Base-by-base conservation (phyloP, 2,888 invertebrate genomes). In the Latrodectus elegans region DNA sequence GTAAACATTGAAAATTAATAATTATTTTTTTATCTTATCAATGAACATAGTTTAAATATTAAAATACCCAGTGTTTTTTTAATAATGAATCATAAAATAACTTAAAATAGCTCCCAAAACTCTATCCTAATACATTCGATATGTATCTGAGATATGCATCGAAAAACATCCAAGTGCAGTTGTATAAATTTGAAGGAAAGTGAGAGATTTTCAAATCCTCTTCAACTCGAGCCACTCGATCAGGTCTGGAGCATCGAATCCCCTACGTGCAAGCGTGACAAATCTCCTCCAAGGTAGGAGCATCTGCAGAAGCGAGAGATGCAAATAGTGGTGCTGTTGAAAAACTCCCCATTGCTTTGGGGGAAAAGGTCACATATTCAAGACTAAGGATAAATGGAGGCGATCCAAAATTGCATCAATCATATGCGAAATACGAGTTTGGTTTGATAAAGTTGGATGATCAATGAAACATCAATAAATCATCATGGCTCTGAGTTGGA, bases 401-500 rank as follows among this genome's bases (percentile, higher is more conserved):
- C 53, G 53, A 76, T n/a, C 38, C 75, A 82, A 70, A 55, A 74
- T 65, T 64, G 67, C 75, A 82, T 82, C 82, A 75, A 82, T 82
- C 82, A 82, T 82, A 82, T 75, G 82, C 75, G 82, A 82, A 82
- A 82, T 82, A 75, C 75, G 82, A 82, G 74, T 82, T 74, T 51
- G 17, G 67, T 49, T 64, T 60, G 82, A 82, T 82, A 82, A 38
- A 82, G 75, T 51, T 6, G 22, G 55, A 60, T 68, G 75, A 82
- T 82, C 82, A 82, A 82, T 82, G 75, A 49, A 82, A 82, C 82
- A 82, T 82, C 82, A 82, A 82, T 82, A 82, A 82, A 82, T 82
- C 82, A 82, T 65, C 49, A n/a, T 38, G 49, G 14, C 55, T 55
- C 78, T 70, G n/a, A 60, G n/a, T 38, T 38, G n/a, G 60, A 60